These are phyloP conservation scores for Drosophila leontia DNA, from an alignment of 1,140 invertebrate species.

Conservation along the genomic window DNA sequence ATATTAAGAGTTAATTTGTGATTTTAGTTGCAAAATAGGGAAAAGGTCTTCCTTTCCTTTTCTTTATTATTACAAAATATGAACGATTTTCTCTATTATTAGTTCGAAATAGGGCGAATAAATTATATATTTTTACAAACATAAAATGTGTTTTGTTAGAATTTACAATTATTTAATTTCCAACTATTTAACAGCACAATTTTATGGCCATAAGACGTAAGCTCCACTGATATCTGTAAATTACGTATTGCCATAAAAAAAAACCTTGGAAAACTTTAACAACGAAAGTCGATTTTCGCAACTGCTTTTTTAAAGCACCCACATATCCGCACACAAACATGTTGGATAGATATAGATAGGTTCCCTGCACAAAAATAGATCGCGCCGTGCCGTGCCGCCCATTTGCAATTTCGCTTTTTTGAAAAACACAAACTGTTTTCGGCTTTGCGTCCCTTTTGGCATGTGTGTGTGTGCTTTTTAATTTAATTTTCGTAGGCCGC, in stretches of 20 bases:
- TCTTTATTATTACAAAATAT: no score
- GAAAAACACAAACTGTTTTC: constrained; percentile 48
- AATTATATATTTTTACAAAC: background rate
- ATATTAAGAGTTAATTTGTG: no score
- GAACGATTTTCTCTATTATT: background rate
- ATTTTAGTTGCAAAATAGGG: background rate
- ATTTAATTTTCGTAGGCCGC: constrained; percentile 76
- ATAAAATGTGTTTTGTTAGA: background rate
- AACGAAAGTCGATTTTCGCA: background rate
- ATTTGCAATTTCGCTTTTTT: constrained; percentile 38
- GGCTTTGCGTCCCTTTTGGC: constrained; percentile 45
- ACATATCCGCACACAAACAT: constrained; percentile 16
- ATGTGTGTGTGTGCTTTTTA: constrained; percentile 60
- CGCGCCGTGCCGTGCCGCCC: constrained; percentile 18
- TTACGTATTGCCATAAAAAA: background rate
- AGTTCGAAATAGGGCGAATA: background rate
- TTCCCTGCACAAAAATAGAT: constrained; percentile 23
- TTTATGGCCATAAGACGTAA: background rate
- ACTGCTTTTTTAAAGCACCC: constrained; percentile 13
- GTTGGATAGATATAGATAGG: constrained; percentile 11
- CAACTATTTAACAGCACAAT: background rate
- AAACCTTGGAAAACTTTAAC: background rate
- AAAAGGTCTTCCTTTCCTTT: background rate
- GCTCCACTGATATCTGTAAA: background rate
- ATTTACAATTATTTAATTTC: no score